These are phyloP conservation scores for Rhamphomyia laevipes DNA, from an alignment of 2,888 invertebrate species.

Conservation along the genomic window DNA sequence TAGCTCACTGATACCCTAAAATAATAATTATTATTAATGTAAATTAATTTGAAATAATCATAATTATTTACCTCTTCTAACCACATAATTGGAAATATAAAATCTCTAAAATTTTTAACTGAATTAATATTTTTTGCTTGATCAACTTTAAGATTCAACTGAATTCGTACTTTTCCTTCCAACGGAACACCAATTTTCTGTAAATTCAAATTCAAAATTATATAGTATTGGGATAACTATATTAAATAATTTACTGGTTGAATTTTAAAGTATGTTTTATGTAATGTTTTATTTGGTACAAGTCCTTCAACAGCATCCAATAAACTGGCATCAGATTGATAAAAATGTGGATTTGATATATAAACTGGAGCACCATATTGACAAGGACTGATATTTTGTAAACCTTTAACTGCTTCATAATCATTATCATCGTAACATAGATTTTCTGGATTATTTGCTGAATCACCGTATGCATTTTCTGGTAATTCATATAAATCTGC, in stretches of 20 bases:
- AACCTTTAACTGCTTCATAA: constrained; percentile 57
- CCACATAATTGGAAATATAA: constrained; percentile 82
- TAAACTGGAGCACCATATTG: constrained; percentile 83
- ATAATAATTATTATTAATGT: background rate
- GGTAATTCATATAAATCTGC: constrained; percentile 64
- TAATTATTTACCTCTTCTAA: constrained; percentile 56
- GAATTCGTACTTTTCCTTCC: constrained; percentile 69
- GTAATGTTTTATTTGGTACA: constrained; percentile 52
- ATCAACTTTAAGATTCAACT: constrained; percentile 69
- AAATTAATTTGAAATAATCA: background rate
- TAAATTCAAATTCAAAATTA: background rate
- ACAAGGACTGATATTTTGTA: constrained; percentile 79
- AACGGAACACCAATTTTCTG: constrained; percentile 78
- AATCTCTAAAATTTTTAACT: constrained; percentile 65
- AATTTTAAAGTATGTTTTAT: constrained; percentile 71
- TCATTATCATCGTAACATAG: constrained; percentile 56
- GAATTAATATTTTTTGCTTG: constrained; percentile 57
- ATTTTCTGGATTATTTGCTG: constrained; percentile 53
- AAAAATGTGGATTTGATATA: constrained; percentile 82
- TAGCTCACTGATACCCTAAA: constrained; percentile 63
- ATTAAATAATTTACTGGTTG: constrained; percentile 56
- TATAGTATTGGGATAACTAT: background rate
- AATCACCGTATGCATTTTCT: constrained; percentile 55
- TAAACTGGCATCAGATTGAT: constrained; percentile 60
- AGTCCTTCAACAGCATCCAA: constrained; percentile 59